These are phyloP conservation scores for Diaperis boleti DNA, from an alignment of 2,888 invertebrate genomes.

Conservation along the genomic window DNA sequence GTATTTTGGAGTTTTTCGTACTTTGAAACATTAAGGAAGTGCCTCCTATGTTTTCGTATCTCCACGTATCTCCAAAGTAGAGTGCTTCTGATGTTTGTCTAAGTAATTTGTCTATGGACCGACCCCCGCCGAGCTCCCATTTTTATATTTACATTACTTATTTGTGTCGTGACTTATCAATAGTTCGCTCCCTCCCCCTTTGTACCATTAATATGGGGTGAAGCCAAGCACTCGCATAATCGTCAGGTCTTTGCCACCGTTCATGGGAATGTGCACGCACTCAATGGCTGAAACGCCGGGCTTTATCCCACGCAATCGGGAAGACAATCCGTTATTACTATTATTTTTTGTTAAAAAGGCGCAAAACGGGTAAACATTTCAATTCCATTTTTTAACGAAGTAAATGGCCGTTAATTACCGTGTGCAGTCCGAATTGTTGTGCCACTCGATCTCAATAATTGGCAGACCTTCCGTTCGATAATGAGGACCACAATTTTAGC, in stretches of 20 bases:
- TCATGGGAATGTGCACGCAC: slow-evolving; percentile 53
- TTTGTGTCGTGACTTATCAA: slow-evolving; percentile 36
- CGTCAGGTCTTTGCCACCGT: slow-evolving; percentile 51
- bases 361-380: slow-evolving; percentile 32
- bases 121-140: neutral
- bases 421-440: slow-evolving; percentile 11
- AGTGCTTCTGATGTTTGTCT: too few relatives aligned
- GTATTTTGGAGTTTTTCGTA: too few relatives aligned
- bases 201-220: slow-evolving; percentile 36
- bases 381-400: slow-evolving; percentile 38
- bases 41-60: too few relatives aligned
- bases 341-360: slow-evolving; percentile 34
- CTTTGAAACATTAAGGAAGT: too few relatives aligned
- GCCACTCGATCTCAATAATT: slow-evolving; percentile 28
- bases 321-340: slow-evolving; percentile 42
- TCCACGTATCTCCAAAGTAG: too few relatives aligned
- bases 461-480: slow-evolving; percentile 35
- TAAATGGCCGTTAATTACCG: slow-evolving; percentile 34
- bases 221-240: slow-evolving; percentile 45
- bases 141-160: slow-evolving; percentile 24
- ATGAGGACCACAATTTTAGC: slow-evolving; percentile 20
- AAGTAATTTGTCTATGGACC: too few relatives aligned
- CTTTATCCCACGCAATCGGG: slow-evolving; percentile 45
- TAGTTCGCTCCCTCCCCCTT: slow-evolving; percentile 22
- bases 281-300: slow-evolving; percentile 37